Evolutionary conservation across 2,888 invertebrate genomes (phyloP).

Genomic region (Plagiodera versicolora): DNA sequence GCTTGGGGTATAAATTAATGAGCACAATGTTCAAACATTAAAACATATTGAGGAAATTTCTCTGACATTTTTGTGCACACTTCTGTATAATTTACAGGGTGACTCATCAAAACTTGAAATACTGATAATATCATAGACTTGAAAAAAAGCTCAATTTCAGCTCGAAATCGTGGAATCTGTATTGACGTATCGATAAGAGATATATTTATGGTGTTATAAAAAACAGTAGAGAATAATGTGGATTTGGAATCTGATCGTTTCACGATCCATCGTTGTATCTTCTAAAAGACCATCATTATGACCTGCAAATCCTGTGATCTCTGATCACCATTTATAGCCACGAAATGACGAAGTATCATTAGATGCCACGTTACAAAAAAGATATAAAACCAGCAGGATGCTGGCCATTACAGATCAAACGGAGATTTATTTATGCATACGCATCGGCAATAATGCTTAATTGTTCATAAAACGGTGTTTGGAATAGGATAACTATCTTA

Average conservation of each 20-base stretch:
- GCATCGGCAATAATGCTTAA: background rate
- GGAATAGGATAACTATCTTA: background rate
- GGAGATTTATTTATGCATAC: conserved; percentile 11
- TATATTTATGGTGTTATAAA: too few species aligned
- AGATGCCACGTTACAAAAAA: background rate
- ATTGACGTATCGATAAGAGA: too few species aligned
- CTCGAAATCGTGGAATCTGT: too few species aligned
- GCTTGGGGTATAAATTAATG: too few species aligned
- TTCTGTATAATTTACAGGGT: too few species aligned
- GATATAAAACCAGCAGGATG: conserved; percentile 7
- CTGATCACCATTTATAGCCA: background rate
- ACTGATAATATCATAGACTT: too few species aligned
- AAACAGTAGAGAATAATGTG: too few species aligned
- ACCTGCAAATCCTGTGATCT: background rate
- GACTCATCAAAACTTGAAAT: too few species aligned
- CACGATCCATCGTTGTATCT: background rate
- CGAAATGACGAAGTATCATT: background rate
- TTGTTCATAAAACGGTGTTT: background rate
- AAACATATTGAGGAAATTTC: too few species aligned
- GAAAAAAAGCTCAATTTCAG: too few species aligned
- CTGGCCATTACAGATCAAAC: background rate
- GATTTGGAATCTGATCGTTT: background rate
- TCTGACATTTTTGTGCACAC: too few species aligned
- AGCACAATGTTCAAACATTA: too few species aligned
- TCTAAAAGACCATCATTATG: background rate